phyloP scores from a whole-genome alignment of 2,888 invertebrate genomes.

The Epinotia bilunana region DNA sequence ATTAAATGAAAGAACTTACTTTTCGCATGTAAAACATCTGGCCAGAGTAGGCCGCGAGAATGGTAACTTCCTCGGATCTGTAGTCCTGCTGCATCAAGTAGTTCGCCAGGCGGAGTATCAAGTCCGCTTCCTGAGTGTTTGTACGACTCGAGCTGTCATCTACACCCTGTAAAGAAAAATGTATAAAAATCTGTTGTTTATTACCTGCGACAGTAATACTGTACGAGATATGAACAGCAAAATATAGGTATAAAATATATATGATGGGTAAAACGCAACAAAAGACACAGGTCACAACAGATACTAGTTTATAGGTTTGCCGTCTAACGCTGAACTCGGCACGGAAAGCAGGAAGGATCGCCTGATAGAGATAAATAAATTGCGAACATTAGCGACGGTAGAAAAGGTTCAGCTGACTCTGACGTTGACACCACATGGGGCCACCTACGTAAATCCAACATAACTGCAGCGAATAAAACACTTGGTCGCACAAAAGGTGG shows the following conservation, averaged over 20 bases:
- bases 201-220: neutral
- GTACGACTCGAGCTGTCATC: constrained; percentile 81
- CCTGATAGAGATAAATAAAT: no score
- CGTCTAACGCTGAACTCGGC: no score
- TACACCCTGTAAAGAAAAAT: constrained; percentile 54
- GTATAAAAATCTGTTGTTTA: neutral
- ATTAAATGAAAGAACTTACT: constrained; percentile 55
- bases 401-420: no score
- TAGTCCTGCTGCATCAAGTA: constrained; percentile 88
- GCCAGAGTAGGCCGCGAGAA: constrained; percentile 89
- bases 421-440: no score
- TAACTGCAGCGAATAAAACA: no score
- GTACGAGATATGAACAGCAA: no score
- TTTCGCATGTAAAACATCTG: constrained; percentile 87
- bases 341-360: no score
- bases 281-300: no score
- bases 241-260: neutral
- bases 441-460: no score
- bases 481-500: no score
- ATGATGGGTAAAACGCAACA: neutral
- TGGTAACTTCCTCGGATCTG: constrained; percentile 86
- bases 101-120: constrained; percentile 84
- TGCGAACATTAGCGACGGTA: no score
- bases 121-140: constrained; percentile 86
- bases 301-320: no score